Percentiles rank a stretch among this genome's conserved stretches.
Conservation (phyloP, 2,113 vertebrate genomes). For the Saguinus midas region DNA sequence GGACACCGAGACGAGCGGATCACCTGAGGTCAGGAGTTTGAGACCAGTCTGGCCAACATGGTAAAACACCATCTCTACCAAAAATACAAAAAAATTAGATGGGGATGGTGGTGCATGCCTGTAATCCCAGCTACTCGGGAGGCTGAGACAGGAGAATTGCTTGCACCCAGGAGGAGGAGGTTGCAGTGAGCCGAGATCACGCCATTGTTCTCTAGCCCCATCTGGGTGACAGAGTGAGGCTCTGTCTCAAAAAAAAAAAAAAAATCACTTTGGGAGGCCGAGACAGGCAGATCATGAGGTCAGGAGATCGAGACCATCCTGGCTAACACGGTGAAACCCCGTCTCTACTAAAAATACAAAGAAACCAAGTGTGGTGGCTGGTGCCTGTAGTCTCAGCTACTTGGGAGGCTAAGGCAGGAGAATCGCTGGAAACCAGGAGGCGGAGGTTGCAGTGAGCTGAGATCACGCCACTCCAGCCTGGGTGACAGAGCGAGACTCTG, state of each 20-base stretch:
- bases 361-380: background rate
- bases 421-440: background rate
- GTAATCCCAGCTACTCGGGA: no score
- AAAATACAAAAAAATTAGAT: background rate
- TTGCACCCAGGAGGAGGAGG: no score
- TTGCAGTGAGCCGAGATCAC: no score
- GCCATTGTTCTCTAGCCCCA: no score
- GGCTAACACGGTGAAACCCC: no score
- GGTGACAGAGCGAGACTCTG: background rate
- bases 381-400: background rate
- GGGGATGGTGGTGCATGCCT: no score
- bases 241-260: no score
- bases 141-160: no score
- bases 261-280: background rate
- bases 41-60: no score
- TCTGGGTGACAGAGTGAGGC: no score
- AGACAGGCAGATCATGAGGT: background rate
- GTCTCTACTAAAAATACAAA: no score
- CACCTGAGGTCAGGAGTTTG: background rate
- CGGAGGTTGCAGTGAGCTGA: background rate
- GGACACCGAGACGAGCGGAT: background rate
- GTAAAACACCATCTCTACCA: background rate
- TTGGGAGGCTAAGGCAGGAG: background rate
- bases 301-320: no score
- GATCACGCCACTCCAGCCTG: background rate